phyloP scores from a whole-genome alignment of 2,113 vertebrate genomes.

The Varanus komodoensis region DNA sequence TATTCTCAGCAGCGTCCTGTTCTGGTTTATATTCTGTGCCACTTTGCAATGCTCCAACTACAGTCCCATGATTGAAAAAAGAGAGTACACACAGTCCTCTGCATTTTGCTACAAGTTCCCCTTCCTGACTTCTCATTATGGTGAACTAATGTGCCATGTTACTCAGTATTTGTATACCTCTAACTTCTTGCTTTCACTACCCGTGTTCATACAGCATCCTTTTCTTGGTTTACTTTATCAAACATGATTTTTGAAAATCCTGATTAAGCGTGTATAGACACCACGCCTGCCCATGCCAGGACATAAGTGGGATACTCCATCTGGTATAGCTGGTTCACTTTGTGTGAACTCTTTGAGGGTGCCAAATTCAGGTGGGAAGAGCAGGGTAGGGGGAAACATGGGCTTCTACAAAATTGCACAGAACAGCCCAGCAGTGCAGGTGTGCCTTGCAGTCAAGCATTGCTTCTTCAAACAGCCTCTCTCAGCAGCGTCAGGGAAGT shows the following conservation, averaged over 20 bases:
- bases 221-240: background rate
- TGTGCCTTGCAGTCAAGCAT: no score
- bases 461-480: no score
- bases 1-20: background rate
- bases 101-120: background rate
- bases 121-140: background rate
- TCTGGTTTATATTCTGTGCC: no score
- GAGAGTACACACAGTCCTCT: background rate
- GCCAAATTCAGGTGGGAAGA: no score
- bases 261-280: background rate
- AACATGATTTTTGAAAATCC: background rate
- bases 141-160: background rate
- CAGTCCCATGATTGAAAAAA: background rate
- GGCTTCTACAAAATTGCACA: no score
- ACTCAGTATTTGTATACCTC: background rate
- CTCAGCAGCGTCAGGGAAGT: no score
- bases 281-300: background rate
- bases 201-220: background rate
- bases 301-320: background rate
- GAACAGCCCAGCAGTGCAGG: no score
- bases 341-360: no score
- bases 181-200: background rate
- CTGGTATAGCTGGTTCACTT: no score
- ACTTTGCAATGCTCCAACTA: background rate
- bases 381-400: no score